These are phyloP conservation scores for Okamejei kenojei DNA, from an alignment of 2,797 vertebrate genomes.

Conservation along the genomic window DNA sequence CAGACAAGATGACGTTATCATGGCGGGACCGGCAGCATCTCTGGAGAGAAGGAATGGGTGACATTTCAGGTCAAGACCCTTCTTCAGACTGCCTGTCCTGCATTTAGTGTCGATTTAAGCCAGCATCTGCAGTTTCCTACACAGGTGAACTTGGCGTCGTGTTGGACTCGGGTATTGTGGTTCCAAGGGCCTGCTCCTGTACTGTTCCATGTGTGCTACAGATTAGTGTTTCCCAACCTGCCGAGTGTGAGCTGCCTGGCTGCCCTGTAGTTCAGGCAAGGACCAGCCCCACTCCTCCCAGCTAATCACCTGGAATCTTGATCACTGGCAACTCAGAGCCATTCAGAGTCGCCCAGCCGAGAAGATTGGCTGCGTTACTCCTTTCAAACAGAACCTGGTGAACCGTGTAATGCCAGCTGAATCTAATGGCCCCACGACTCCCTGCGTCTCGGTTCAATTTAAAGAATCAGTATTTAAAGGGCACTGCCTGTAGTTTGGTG, in stretches of 20 bases:
- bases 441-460: background rate
- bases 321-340: background rate
- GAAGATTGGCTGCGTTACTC: background rate
- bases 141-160: too few species aligned
- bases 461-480: slow-evolving; percentile 15
- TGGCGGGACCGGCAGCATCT: too few species aligned
- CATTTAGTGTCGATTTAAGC: too few species aligned
- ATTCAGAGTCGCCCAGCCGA: background rate
- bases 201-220: too few species aligned
- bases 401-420: background rate
- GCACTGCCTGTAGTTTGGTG: background rate
- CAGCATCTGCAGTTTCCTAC: too few species aligned
- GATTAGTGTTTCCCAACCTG: background rate
- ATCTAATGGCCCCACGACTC: background rate
- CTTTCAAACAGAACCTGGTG: background rate
- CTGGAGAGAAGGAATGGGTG: too few species aligned
- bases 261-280: background rate
- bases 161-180: too few species aligned
- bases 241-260: background rate
- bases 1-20: too few species aligned
- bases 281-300: background rate
- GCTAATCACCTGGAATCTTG: background rate
- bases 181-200: too few species aligned
- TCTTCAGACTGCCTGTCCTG: too few species aligned
- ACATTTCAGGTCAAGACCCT: too few species aligned